A percentile compares a stretch with the other conserved stretches of the same genome.
phyloP scores from a whole-genome alignment of 2,888 invertebrate genomes.

The Callyntrura guangdongensis region DNA sequence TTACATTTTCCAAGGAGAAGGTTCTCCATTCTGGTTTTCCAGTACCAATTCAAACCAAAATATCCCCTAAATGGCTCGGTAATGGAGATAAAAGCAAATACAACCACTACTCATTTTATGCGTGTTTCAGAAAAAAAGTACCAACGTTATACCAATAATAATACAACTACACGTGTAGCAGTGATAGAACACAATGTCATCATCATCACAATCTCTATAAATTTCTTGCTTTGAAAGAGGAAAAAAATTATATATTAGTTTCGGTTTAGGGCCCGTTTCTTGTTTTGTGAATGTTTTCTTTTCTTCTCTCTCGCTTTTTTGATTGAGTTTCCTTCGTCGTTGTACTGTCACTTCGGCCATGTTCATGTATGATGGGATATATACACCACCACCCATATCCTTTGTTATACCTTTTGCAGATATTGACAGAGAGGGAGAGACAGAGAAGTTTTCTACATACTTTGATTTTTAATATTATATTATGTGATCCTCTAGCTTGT shows the following conservation, averaged over 20 bases:
- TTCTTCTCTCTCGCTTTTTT: conserved; percentile 62
- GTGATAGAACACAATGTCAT: conserved; percentile 27
- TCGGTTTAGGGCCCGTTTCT: conserved; percentile 80
- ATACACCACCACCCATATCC: not conserved
- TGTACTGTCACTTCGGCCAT: conserved; percentile 50
- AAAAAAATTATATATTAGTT: conserved; percentile 79
- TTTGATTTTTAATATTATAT: conserved; percentile 35
- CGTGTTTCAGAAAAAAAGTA: not conserved
- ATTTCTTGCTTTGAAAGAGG: not conserved
- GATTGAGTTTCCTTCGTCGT: conserved; percentile 63
- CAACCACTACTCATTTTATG: conserved; percentile 7
- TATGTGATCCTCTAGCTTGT: conserved; percentile 46
- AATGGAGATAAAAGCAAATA: conserved; percentile 51
- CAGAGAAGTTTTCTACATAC: conserved; percentile 7
- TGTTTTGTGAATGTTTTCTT: conserved; percentile 69
- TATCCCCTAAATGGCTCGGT: conserved; percentile 72
- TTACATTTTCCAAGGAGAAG: not conserved
- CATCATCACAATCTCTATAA: conserved; percentile 42
- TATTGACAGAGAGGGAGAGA: not conserved
- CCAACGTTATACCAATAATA: not conserved
- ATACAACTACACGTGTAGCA: conserved; percentile 33
- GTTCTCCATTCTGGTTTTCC: not conserved
- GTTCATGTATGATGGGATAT: not conserved
- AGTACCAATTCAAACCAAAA: conserved; percentile 68
- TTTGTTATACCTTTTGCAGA: conserved; percentile 47